Conservation (phyloP, 2,113 vertebrate genomes). For the Salminus brasiliensis region DNA sequence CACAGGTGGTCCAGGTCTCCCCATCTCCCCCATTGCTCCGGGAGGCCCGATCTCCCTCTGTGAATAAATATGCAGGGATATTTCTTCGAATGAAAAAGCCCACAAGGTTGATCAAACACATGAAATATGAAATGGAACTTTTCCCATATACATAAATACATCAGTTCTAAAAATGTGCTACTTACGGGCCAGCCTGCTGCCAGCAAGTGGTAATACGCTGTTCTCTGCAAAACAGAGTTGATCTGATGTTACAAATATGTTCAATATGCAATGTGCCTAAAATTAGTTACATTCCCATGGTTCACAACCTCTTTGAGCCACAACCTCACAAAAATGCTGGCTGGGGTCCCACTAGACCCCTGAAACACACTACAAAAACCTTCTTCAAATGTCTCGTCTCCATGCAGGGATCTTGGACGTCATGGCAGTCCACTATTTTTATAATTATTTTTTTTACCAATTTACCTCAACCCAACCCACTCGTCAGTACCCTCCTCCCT, state of each 20-base stretch:
- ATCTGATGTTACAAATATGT: not conserved
- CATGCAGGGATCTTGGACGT: too few relatives aligned
- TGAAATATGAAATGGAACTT: not conserved
- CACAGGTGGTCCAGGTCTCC: conserved; percentile 77
- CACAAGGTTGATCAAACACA: not conserved
- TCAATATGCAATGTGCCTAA: not conserved
- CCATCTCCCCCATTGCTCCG: conserved; percentile 74
- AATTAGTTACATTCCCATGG: too few relatives aligned
- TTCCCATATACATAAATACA: not conserved
- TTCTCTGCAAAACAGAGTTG: conserved; percentile 70
- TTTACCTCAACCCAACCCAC: too few relatives aligned
- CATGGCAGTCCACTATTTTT: too few relatives aligned
- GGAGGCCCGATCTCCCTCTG: conserved; percentile 73
- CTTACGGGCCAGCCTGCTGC: conserved; percentile 81
- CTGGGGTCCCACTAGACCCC: too few relatives aligned
- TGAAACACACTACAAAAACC: too few relatives aligned
- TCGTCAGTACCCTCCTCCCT: too few relatives aligned
- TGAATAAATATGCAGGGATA: not conserved
- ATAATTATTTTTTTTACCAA: too few relatives aligned
- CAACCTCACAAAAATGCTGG: too few relatives aligned
- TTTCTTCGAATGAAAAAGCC: not conserved
- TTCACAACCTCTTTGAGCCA: not conserved
- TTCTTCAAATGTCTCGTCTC: too few relatives aligned
- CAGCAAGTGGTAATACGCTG: conserved; percentile 78
- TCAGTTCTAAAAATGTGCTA: conserved; percentile 43